Evolutionary conservation across 2,113 vertebrate species (phyloP).

Genomic region (Caloenas nicobarica): DNA sequence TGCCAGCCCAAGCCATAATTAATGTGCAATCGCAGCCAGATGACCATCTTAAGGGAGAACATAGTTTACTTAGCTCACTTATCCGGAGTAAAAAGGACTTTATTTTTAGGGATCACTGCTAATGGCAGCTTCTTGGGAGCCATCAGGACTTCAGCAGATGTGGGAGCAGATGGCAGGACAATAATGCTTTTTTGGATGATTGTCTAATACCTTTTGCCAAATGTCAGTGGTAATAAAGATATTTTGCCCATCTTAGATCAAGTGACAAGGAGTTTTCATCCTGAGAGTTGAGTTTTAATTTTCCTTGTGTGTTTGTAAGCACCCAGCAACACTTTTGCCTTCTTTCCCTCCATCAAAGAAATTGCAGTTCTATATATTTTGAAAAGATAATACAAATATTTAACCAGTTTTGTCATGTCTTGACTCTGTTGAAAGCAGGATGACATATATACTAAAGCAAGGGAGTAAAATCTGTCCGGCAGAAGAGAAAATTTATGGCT

Average conservation of each 20-base stretch:
- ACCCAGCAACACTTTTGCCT: background rate
- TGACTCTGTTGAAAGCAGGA: slow-evolving; percentile 42
- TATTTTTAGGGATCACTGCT: slow-evolving; percentile 36
- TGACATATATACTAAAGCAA: slow-evolving; percentile 52
- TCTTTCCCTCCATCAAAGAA: background rate
- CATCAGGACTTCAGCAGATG: slow-evolving; percentile 52
- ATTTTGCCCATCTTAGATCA: slow-evolving; percentile 36
- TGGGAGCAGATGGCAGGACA: slow-evolving; percentile 66
- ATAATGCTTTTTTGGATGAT: slow-evolving; percentile 62
- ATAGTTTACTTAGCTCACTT: background rate
- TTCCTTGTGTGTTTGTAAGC: background rate
- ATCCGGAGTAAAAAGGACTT: background rate
- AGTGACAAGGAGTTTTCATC: slow-evolving; percentile 22
- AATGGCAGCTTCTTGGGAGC: slow-evolving; percentile 46
- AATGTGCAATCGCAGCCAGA: background rate
- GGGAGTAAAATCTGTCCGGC: slow-evolving; percentile 63
- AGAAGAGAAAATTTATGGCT: slow-evolving; percentile 69
- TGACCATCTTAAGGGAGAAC: background rate
- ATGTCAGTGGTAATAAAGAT: slow-evolving; percentile 52
- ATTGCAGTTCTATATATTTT: slow-evolving; percentile 4
- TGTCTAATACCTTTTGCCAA: slow-evolving; percentile 64
- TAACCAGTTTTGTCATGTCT: slow-evolving; percentile 66
- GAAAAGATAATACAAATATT: slow-evolving; percentile 61
- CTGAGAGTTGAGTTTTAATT: slow-evolving; percentile 5
- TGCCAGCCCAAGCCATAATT: slow-evolving; percentile 19